phyloP scores from a whole-genome alignment of 2,888 invertebrate genomes.

The Ormyrus pomaceus region DNA sequence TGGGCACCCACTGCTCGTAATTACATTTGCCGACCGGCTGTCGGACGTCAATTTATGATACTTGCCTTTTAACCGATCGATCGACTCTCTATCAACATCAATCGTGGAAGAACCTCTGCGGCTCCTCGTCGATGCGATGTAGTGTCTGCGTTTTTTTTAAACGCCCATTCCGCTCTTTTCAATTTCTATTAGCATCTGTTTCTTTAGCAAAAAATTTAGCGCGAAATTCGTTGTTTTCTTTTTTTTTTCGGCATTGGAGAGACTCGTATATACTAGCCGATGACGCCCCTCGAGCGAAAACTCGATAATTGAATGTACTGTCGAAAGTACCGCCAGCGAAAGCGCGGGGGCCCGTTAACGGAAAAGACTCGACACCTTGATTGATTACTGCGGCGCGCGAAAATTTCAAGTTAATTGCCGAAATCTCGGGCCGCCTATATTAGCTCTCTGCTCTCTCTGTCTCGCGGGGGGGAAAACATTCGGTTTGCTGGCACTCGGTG shows the following conservation, averaged over 20 bases:
- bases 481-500: not conserved
- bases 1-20: not conserved
- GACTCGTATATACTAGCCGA: not conserved
- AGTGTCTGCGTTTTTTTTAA: too few relatives aligned
- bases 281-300: not conserved
- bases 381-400: slow-evolving; percentile 27
- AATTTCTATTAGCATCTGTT: too few relatives aligned
- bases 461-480: not conserved
- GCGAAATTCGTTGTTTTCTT: too few relatives aligned
- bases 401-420: slow-evolving; percentile 32
- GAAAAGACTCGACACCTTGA: slow-evolving; percentile 34
- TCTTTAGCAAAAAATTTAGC: too few relatives aligned
- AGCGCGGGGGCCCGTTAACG: not conserved
- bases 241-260: not conserved
- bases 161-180: too few relatives aligned
- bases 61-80: slow-evolving; percentile 15
- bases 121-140: not conserved
- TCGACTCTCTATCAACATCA: not conserved
- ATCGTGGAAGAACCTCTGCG: not conserved
- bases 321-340: not conserved
- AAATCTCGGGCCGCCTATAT: slow-evolving; percentile 10
- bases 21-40: slow-evolving; percentile 14
- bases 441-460: not conserved
- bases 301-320: slow-evolving; percentile 47
- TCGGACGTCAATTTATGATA: slow-evolving; percentile 30